These are phyloP conservation scores for Fregata magnificens DNA, from an alignment of 2,113 vertebrate genomes.

Conservation along the genomic window DNA sequence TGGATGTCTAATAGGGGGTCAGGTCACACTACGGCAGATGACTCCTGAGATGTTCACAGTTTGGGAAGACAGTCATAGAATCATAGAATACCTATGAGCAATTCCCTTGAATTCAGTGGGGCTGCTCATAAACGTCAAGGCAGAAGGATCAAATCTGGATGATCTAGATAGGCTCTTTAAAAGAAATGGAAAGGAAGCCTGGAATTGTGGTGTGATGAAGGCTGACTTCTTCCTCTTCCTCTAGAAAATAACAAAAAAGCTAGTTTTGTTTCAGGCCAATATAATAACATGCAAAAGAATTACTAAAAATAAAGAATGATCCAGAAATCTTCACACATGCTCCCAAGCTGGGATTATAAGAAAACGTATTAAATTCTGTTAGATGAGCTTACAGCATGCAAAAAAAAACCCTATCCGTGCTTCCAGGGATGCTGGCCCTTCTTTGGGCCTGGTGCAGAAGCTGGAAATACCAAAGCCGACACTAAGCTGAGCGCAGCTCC, in stretches of 20 bases:
- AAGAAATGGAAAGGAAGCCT: not conserved
- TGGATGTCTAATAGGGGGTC: not conserved
- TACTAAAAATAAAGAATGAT: not conserved
- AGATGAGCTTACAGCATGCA: not conserved
- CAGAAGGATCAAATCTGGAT: not conserved
- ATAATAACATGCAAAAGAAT: not conserved
- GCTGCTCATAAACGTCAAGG: not conserved
- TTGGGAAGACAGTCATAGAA: not conserved
- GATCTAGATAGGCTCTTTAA: not conserved
- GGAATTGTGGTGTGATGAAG: not conserved
- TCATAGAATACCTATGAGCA: not conserved
- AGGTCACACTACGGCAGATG: not conserved
- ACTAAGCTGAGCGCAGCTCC: accelerated
- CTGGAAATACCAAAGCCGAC: too few relatives aligned
- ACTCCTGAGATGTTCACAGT: not conserved
- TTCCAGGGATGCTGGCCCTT: not conserved
- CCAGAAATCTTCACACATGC: not conserved
- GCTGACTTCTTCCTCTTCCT: not conserved
- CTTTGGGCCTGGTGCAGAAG: not conserved
- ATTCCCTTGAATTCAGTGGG: not conserved
- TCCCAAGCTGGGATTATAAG: not conserved
- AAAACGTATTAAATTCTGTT: not conserved
- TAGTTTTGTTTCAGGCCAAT: not conserved
- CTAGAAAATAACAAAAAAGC: not conserved
- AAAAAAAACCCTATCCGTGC: not conserved